These are phyloP conservation scores for Sialis fuliginosa DNA, from an alignment of 2,888 invertebrate species.

Conservation along the genomic window DNA sequence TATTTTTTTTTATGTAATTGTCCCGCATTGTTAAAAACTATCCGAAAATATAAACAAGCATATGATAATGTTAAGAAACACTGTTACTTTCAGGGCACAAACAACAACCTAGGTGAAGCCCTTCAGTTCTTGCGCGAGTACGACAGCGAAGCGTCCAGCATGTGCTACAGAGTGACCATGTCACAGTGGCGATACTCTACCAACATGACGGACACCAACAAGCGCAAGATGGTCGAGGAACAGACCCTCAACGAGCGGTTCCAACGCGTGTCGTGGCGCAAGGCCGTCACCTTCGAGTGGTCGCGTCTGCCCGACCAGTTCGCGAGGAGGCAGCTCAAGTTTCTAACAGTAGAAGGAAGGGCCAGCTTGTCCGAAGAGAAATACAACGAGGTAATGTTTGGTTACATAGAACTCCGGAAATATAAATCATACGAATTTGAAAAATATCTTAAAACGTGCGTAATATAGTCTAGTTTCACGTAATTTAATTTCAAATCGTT, in stretches of 20 bases:
- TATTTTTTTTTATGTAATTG: too few species aligned
- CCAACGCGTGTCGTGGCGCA: constrained; percentile 56
- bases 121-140: constrained; percentile 54
- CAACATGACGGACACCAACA: constrained; percentile 55
- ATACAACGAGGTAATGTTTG: constrained; percentile 41
- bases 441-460: too few species aligned
- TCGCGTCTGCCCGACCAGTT: constrained; percentile 45
- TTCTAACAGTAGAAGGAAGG: constrained; percentile 50
- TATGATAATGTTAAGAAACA: too few species aligned
- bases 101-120: constrained; percentile 47
- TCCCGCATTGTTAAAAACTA: too few species aligned
- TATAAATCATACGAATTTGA: too few species aligned
- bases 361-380: constrained; percentile 59
- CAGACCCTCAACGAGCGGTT: constrained; percentile 53
- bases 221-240: constrained; percentile 51
- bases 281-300: constrained; percentile 51
- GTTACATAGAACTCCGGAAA: too few species aligned
- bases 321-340: constrained; percentile 47
- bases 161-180: constrained; percentile 52
- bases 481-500: too few species aligned
- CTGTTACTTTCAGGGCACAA: constrained; percentile 37
- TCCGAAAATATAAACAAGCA: too few species aligned
- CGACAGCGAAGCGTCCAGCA: constrained; percentile 50
- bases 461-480: too few species aligned
- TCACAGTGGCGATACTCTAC: constrained; percentile 63